Evolutionary conservation across 2,113 vertebrate genomes (phyloP).

Genomic region (Hymenochirus boettgeri): DNA sequence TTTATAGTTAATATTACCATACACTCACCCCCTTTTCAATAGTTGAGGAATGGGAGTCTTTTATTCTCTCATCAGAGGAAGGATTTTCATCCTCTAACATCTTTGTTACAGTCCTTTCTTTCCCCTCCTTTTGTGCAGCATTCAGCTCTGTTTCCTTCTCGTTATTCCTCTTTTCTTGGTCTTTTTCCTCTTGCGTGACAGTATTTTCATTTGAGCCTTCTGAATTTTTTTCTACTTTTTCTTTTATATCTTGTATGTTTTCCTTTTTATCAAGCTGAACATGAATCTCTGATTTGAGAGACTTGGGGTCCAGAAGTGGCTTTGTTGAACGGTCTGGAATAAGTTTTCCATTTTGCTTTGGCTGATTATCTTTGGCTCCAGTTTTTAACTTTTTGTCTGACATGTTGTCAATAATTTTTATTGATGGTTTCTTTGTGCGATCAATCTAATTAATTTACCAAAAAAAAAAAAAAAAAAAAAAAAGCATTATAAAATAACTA

Average conservation of each 20-base stretch:
- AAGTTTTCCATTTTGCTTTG: conserved; percentile 59
- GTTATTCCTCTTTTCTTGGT: conserved; percentile 56
- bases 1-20: too few relatives aligned
- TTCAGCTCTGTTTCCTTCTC: conserved; percentile 53
- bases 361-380: conserved; percentile 53
- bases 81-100: conserved; percentile 52
- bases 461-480: not conserved
- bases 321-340: conserved; percentile 80
- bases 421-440: conserved; percentile 82
- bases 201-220: conserved; percentile 53
- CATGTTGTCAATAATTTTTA: conserved; percentile 58
- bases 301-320: conserved; percentile 51
- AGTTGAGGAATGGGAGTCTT: conserved; percentile 51
- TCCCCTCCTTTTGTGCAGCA: conserved; percentile 60
- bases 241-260: conserved; percentile 61
- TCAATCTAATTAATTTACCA: conserved; percentile 70
- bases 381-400: conserved; percentile 57
- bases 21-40: conserved; percentile 57
- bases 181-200: conserved; percentile 57
- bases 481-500: too few relatives aligned
- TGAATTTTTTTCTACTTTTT: conserved; percentile 58
- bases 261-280: conserved; percentile 76
- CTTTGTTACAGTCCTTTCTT: conserved; percentile 57
- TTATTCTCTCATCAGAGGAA: conserved; percentile 57
- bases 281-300: conserved; percentile 73